Evolutionary conservation across 2,797 vertebrate species (phyloP).

Genomic region (Hypotaenidia okinawae): DNA sequence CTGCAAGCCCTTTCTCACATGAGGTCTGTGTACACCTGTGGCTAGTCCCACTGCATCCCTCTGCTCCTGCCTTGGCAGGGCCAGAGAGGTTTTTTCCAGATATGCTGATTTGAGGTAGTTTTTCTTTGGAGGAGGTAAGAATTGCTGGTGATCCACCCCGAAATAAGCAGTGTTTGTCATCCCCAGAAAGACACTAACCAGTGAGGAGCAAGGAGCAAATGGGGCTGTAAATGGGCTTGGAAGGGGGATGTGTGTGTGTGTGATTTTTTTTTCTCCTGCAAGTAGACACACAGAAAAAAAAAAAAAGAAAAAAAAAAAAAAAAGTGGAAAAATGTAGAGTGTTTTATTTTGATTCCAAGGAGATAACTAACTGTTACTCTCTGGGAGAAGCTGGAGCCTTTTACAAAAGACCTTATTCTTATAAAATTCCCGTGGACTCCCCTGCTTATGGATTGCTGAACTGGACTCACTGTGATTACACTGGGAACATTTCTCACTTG

Average conservation of each 20-base stretch:
- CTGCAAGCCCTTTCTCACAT: background rate
- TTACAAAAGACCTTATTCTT: background rate
- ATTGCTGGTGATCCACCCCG: background rate
- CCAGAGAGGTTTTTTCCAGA: background rate
- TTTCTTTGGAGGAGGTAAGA: background rate
- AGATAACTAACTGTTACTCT: background rate
- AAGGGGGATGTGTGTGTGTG: too few species aligned
- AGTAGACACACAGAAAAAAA: rapidly evolving
- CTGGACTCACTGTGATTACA: constrained; percentile 37
- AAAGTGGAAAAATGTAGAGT: rapidly evolving
- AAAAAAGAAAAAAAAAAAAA: too few species aligned
- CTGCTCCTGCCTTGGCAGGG: rapidly evolving
- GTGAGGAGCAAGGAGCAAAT: background rate
- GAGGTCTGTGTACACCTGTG: background rate
- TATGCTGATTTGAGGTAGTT: background rate
- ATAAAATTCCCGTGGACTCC: background rate
- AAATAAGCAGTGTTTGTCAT: background rate
- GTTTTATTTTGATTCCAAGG: background rate
- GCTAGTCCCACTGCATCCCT: background rate
- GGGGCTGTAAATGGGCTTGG: background rate
- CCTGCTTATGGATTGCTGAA: background rate
- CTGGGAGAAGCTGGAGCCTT: background rate
- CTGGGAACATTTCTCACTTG: constrained; percentile 46
- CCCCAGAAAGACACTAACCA: background rate
- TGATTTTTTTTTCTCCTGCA: background rate